Base-by-base conservation (phyloP, 2,888 invertebrate genomes). In the Pteria penguin region DNA sequence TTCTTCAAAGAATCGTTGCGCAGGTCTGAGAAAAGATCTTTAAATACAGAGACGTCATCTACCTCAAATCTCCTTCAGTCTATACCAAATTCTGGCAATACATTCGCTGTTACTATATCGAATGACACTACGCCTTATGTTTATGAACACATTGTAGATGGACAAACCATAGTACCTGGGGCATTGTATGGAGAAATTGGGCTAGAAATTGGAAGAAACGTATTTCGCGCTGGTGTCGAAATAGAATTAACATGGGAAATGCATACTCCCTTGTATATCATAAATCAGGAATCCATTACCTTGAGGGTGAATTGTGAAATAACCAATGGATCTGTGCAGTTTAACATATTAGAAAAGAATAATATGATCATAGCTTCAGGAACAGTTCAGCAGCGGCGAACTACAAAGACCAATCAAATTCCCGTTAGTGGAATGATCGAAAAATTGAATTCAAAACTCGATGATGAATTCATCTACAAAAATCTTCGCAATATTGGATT, bases 171-270 rank as follows among this genome's bases (percentile, higher is more conserved):
- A 14, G 77, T 83, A 1, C 86, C 84, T 2, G 86, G 84, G 1
- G 81, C 84, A 2, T 72, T 82, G 14, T 84, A 84, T 66, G 84
- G 80, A 1, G 86, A 86, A 62, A 75, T 84, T 22, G 86, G 80
- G 1, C 76, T 86, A 27, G 84, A 80, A 26, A 68, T 84, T 24
- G 81, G 81, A 11, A 75, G 62, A 27, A 52, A 27, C 22, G 11
- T 74, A 2, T 18, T 62, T 18, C 11, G 45, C 8, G 8, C 18
- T 14, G 11, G 18, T 45, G 45, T 14, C 3, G 54, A 68, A 22
- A 18, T 45, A 14, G 45, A 45, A 18, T 31, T 74, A 11, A 31
- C 55, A 32, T 62, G 62, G n/a, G 31, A 54, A 24, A 68, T 66
- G 4, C 18, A 66, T 18, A 66, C 14, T 24, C 52, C 66, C 4